Evolutionary conservation across 2,888 invertebrate genomes (phyloP), one percentile per base, ranked within the genome.

Genomic region (Asteroscopus sphinx): DNA sequence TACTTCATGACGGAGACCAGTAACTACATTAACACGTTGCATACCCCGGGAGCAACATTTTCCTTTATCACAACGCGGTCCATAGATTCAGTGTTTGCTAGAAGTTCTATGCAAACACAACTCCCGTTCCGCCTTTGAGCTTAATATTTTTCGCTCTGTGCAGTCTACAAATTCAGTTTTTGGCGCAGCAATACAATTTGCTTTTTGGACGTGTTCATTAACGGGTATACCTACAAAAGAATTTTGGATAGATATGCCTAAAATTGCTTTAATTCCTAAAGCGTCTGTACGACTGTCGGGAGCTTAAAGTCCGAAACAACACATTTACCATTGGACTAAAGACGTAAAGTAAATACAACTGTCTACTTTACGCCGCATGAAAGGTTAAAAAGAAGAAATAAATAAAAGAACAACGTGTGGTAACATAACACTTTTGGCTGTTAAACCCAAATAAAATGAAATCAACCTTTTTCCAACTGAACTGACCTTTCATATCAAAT

Each of bases 161-260:
- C 67, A 69, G 64, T 74, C 67, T 71, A 67, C 65, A 75, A 72
- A 71, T 76, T 72, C 51, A 69, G 69, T 76, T 54, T 79, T 75
- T 73, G 32, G 9, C 44, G 47, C 63, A 59, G 63, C 40, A 68
- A 48, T 46, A 41, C 47, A 58, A 54, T 48, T 58, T 46, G 13
- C 42, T 40, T 53, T 58, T 46, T 51, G 37, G 17, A 45, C 53
- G 12, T 44, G 7, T 71, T 21, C 47, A 28, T 26, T 42, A 42
- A 52, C 28, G 11, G 9, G 4, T 8, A 39, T 12, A 21, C 2
- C 5, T 21, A 5, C 12, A 30, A 11, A 3, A 25, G 11, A 21
- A n/a, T 25, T 56, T 26, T 9, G 2, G 1, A 17, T 9, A 1
- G 1, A 21, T 32, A 36, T 26, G 1, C 6, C 15, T 46, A 11